Evolutionary conservation across 2,888 invertebrate genomes (phyloP), one percentile per base, ranked within the genome.

Genomic region (Anoncus sp.): DNA sequence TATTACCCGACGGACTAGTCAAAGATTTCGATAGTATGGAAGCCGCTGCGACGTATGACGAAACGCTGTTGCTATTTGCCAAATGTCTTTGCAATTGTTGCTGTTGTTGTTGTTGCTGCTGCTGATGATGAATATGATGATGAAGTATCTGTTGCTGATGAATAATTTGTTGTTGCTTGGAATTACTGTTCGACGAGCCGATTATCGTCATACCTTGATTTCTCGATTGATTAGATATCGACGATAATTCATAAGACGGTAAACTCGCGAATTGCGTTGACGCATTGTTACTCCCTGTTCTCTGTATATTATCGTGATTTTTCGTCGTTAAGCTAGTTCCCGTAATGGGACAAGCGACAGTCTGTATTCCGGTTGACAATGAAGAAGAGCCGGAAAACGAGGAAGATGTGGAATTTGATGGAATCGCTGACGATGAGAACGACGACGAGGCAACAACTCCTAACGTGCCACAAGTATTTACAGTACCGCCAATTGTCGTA

Each of bases 1-100:
- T 87, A 82, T 87, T 89, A 85, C 87, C 89, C 79, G 88, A 87
- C 82, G 89, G 89, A 90, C 90, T 89, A 89, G 88, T 89, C 86
- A 90, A 83, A 77, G 90, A 90, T 85, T 90, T 90, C 55, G 90
- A 90, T 66, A 90, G 82, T 86, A 90, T 87, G 69, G 90, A 89
- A 80, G 79, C 72, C 67, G 78, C 76, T 22, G 76, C 70, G 55
- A 79, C 73, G 45, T 76, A 78, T 63, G 78, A 77, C 51, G 70
- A 65, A 5, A 71, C 77, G 85, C 73, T 78, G 70, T 53, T 88
- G 87, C 71, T 88, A 83, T 82, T 86, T 57, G 83, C 81, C 40
- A 74, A 76, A 63, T 72, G 75, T 51, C 75, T 62, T 38, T 77
- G 75, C 67, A 72, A 71, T 74, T 78, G 71, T 62, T 79, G 79